Evolutionary conservation across 1,140 invertebrate species (phyloP), one percentile per base, ranked within the genome.

Genomic region (Pachypsylla venusta): DNA sequence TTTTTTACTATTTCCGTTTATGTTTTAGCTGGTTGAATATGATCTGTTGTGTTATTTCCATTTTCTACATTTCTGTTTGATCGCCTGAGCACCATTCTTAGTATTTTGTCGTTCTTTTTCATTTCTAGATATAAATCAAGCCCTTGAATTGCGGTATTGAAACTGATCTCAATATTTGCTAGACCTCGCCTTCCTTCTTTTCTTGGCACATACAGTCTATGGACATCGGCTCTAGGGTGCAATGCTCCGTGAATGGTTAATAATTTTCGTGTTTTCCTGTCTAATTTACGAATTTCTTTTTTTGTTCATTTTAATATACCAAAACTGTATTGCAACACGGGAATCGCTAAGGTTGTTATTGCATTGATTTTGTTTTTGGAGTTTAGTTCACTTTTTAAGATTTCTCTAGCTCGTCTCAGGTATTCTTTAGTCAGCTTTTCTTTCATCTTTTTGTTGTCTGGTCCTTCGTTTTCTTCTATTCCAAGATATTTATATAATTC

Each of bases 181-280:
- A 53, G 12, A 22, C 53, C 53, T 53, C 53, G 5, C 16, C 60
- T 56, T 0, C 60, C 60, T 20, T 53, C 22, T 12, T 16, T 24
- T 28, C 60, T 60, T 24, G 27, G 19, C 1, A 60, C 20, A 20
- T 61, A 61, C 2, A 61, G 58, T 10, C 58, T 42, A 25, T 61
- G 26, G 24, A 61, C 58, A 53, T 61, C 58, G 12, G 60, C 60
- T 60, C 25, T 60, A n/a, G 58, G 58, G 39, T 61, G 30, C 12
- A 53, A 56, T 2, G n/a, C 12, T 25, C 42, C 42, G 30, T 61
- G 20, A 12, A 61, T 60, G 16, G 58, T 61, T 22, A 61, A 24
- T n/a, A 61, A 16, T 54, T 61, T 61, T 10, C 60, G 35, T 12
- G 28, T 60, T 55, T 25, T 55, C 26, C 25, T 25, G 7, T 55